A percentile compares a stretch with the other conserved stretches of the same genome.
Evolutionary conservation across 1,140 invertebrate genomes (phyloP).

Genomic region (Bombus affinis): DNA sequence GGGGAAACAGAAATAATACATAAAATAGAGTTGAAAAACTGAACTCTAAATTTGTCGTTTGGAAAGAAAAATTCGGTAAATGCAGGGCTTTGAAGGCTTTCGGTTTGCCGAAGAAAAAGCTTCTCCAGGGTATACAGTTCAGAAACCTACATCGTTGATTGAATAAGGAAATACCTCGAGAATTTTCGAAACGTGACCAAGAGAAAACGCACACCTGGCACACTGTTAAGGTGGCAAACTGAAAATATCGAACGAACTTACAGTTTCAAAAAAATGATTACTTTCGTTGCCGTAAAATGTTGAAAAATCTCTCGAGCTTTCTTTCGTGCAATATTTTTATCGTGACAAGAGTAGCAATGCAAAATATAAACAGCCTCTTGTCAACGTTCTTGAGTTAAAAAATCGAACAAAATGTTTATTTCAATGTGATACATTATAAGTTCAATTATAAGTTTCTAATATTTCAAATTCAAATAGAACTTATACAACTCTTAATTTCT

Average conservation of each 20-base stretch:
- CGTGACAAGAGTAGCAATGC: not conserved
- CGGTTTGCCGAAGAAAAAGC: not conserved
- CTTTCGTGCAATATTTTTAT: not conserved
- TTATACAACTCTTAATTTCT: not conserved
- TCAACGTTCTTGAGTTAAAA: not conserved
- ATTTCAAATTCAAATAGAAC: not conserved
- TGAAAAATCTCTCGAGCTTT: not conserved
- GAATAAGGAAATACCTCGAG: constrained; percentile 1
- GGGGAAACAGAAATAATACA: too few relatives aligned
- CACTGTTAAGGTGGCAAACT: not conserved
- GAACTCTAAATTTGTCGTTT: not conserved
- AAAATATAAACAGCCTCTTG: not conserved
- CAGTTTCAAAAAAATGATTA: constrained; percentile 6
- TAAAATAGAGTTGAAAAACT: not conserved
- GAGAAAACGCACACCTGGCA: not conserved
- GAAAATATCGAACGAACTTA: not conserved
- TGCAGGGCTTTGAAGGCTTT: not conserved
- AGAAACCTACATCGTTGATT: not conserved
- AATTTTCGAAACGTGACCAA: not conserved
- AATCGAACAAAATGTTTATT: too few relatives aligned
- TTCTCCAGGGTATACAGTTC: not conserved
- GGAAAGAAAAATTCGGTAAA: constrained; percentile 1
- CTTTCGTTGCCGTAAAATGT: not conserved
- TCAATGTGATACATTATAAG: too few relatives aligned
- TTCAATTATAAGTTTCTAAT: too few relatives aligned